These are phyloP conservation scores for Clytia hemisphaerica DNA, from an alignment of 30 jellyfish, hydroid and myxozoan species.

Conservation along the genomic window DNA sequence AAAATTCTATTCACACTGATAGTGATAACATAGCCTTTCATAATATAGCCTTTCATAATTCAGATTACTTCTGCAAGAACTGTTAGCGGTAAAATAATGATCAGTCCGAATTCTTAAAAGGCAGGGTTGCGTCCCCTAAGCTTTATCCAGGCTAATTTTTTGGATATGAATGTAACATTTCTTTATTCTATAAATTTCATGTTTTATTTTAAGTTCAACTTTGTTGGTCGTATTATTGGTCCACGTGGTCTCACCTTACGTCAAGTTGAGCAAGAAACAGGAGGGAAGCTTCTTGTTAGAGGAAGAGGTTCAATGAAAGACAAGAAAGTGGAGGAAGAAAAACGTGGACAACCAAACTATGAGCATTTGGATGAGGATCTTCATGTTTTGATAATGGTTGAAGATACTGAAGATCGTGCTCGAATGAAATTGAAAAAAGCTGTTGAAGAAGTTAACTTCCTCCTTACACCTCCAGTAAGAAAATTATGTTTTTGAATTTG, in stretches of 20 bases:
- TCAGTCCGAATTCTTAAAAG: too few relatives aligned
- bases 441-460: slow-evolving; percentile 85
- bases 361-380: slow-evolving; percentile 96
- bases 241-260: slow-evolving; percentile 98
- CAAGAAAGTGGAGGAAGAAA: slow-evolving; percentile 93
- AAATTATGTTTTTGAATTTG: neutral
- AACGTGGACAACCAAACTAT: slow-evolving; percentile 95
- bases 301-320: slow-evolving; percentile 99
- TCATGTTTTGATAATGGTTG: slow-evolving; percentile 93
- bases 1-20: too few relatives aligned
- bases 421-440: slow-evolving; percentile 77
- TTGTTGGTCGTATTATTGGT: slow-evolving; percentile 98
- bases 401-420: slow-evolving; percentile 98
- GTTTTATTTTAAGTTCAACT: slow-evolving; percentile 59
- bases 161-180: too few relatives aligned
- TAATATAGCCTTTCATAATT: too few relatives aligned
- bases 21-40: too few relatives aligned
- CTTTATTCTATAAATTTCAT: too few relatives aligned
- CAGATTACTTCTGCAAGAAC: too few relatives aligned
- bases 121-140: too few relatives aligned
- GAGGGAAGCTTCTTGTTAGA: slow-evolving; percentile 88
- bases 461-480: slow-evolving; percentile 98
- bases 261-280: slow-evolving; percentile 97
- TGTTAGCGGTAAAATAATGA: too few relatives aligned
- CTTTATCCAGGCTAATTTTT: too few relatives aligned